Base-by-base conservation (phyloP, 1,140 invertebrate genomes). In the Vollenhovia emeryi region DNA sequence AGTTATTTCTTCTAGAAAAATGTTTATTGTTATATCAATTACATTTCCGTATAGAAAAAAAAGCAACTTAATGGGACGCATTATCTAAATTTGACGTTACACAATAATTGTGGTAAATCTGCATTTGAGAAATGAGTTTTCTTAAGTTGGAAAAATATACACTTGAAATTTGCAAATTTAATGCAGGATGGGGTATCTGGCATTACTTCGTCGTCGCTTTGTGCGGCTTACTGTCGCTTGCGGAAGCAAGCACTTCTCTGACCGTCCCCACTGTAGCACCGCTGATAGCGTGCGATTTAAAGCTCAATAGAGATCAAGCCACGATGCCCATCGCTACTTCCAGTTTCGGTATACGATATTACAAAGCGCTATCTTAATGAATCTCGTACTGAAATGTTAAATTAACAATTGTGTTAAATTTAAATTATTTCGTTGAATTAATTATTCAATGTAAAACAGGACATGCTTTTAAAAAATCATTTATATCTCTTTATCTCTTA, bases 101-200 rank as follows among this genome's bases (percentile, higher is more conserved):
- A 59, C 18, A 24, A 30, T 33, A 43, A 76, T 45, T 76, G 40
- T n/a, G 3, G 1, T 27, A 57, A 8, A 60, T 59, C 6, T n/a
- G 24, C 15, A 60, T 59, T n/a, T n/a, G 24, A n/a, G 3, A 18
- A 9, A 21, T 24, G 15, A 33, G 4, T 24, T 66, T 64, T 66
- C 0, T 13, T 40, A 55, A 9, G n/a, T 24, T 18, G 43, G 13
- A 11, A 8, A 30, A 71, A 71, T 57, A 21, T 11, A 36, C 18
- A 1, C 18, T 55, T 57, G 9, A 13, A 50, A 62, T 57, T 69
- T 55, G 24, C 15, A 55, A 27, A 69, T 45, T 83, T 50, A 71
- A 40, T 60, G 45, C 57, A 92, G 92, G 92, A 85, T 93, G 92
- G 91, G 91, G 92, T 15, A 21, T 87, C 1, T 93, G 85, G 69